Evolutionary conservation across 2,113 vertebrate species (phyloP).

Genomic region (Diadophis punctatus): DNA sequence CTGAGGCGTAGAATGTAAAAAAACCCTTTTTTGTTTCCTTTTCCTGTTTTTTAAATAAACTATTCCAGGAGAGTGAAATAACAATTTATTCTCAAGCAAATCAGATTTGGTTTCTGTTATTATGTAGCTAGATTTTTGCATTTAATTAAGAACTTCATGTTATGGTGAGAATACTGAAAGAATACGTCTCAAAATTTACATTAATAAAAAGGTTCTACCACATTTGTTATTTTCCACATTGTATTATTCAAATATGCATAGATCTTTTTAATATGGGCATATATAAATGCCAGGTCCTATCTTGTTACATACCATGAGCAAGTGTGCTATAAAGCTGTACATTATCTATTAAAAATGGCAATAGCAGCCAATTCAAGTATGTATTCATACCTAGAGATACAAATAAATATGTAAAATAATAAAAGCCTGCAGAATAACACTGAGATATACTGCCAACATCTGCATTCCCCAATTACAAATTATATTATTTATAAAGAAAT

Average conservation of each 20-base stretch:
- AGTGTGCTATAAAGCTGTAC: conserved; percentile 50
- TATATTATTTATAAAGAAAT: conserved; percentile 44
- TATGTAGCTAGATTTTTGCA: conserved; percentile 71
- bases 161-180: conserved; percentile 67
- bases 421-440: conserved; percentile 8
- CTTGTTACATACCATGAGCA: conserved; percentile 54
- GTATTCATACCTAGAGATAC: not conserved
- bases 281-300: conserved; percentile 63
- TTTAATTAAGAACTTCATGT: conserved; percentile 78
- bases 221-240: conserved; percentile 58
- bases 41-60: conserved; percentile 82
- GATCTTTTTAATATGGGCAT: conserved; percentile 63
- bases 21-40: conserved; percentile 73
- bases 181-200: conserved; percentile 61
- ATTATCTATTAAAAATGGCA: conserved; percentile 34
- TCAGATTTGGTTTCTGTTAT: conserved; percentile 76
- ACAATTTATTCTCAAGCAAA: conserved; percentile 77
- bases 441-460: conserved; percentile 36
- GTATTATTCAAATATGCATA: conserved; percentile 51
- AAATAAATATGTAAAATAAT: conserved; percentile 29
- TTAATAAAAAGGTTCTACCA: conserved; percentile 50
- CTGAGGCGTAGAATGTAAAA: conserved; percentile 75
- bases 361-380: conserved; percentile 23
- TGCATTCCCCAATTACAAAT: conserved; percentile 14
- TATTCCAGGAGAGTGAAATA: conserved; percentile 73